phyloP scores from a whole-genome alignment of 2,888 invertebrate genomes.

The Erebia ligea region DNA sequence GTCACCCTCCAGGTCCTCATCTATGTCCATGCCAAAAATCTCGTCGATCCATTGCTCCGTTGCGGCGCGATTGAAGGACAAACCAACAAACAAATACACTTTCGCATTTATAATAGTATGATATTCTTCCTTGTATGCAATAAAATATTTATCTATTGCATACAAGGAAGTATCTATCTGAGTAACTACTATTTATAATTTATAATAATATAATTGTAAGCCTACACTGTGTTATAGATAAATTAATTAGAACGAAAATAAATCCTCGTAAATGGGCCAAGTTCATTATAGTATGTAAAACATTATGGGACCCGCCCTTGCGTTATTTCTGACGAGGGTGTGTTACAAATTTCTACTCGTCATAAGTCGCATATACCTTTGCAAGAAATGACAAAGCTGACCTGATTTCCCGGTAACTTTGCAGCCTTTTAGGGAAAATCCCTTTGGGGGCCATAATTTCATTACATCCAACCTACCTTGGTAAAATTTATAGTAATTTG shows the following conservation, averaged over 20 bases:
- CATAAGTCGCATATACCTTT: conserved; percentile 45
- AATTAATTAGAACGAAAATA: conserved; percentile 11
- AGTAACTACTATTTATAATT: too few relatives aligned
- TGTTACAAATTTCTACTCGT: conserved; percentile 43
- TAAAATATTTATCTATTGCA: background rate
- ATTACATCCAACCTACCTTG: conserved; percentile 43
- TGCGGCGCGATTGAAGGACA: too few relatives aligned
- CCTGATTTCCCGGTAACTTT: conserved; percentile 47
- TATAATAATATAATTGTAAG: background rate
- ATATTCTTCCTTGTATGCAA: too few relatives aligned
- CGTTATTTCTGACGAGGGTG: conserved; percentile 41
- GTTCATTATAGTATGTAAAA: conserved; percentile 36
- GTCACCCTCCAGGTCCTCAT: too few relatives aligned
- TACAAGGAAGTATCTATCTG: too few relatives aligned
- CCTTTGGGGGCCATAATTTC: conserved; percentile 45
- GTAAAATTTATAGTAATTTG: conserved; percentile 50
- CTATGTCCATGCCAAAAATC: too few relatives aligned
- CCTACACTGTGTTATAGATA: background rate
- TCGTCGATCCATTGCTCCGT: too few relatives aligned
- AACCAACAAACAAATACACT: too few relatives aligned
- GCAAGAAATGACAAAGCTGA: conserved; percentile 49
- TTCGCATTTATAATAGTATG: too few relatives aligned
- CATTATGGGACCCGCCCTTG: conserved; percentile 27
- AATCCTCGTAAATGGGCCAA: conserved; percentile 25
- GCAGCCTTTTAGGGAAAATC: conserved; percentile 42